A percentile compares a stretch with the other conserved stretches of the same genome.
These are phyloP conservation scores for Chloroclystis v-ata DNA, from an alignment of 2,888 invertebrate genomes.

Conservation along the genomic window DNA sequence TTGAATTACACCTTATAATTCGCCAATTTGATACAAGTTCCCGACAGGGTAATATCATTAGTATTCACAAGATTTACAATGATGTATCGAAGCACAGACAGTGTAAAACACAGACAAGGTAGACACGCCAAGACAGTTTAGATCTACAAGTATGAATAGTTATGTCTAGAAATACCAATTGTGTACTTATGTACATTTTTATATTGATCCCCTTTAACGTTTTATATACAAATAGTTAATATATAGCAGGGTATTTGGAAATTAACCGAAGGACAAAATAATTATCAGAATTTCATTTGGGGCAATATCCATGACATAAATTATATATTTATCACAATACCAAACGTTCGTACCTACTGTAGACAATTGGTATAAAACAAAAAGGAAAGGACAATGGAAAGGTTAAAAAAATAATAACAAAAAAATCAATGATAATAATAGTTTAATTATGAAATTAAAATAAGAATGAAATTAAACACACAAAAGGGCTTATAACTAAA, in stretches of 20 bases:
- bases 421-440: slow-evolving; percentile 72
- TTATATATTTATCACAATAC: slow-evolving; percentile 23
- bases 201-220: slow-evolving; percentile 76
- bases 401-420: slow-evolving; percentile 60
- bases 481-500: slow-evolving; percentile 71
- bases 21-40: slow-evolving; percentile 34
- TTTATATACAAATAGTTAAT: slow-evolving; percentile 73
- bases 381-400: slow-evolving; percentile 48
- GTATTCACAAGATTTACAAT: slow-evolving; percentile 49
- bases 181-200: slow-evolving; percentile 73
- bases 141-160: slow-evolving; percentile 67
- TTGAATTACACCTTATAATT: slow-evolving; percentile 55
- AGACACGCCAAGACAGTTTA: slow-evolving; percentile 62
- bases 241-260: slow-evolving; percentile 47
- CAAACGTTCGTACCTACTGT: slow-evolving; percentile 37
- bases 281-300: slow-evolving; percentile 22
- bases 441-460: slow-evolving; percentile 77
- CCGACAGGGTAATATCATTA: slow-evolving; percentile 34
- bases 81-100: slow-evolving; percentile 50
- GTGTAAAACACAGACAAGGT: slow-evolving; percentile 51
- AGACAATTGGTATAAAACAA: slow-evolving; percentile 57
- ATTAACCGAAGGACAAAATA: slow-evolving; percentile 28
- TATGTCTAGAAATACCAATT: slow-evolving; percentile 72
- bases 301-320: slow-evolving; percentile 17
- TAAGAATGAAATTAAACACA: slow-evolving; percentile 77